These are phyloP conservation scores for Austrofundulus limnaeus DNA, from an alignment of 2,113 vertebrate genomes.

Conservation along the genomic window DNA sequence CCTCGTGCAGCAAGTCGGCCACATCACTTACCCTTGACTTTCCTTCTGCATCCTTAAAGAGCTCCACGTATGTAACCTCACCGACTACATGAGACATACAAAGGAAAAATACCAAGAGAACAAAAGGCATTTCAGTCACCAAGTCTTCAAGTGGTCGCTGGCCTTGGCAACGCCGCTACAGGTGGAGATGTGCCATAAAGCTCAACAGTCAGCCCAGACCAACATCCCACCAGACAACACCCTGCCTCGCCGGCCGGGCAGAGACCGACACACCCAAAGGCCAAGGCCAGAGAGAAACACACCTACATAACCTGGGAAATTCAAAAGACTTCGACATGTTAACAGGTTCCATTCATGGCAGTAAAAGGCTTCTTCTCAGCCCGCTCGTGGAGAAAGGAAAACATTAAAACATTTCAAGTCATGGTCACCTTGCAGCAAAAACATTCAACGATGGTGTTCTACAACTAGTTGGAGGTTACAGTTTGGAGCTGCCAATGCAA, in stretches of 20 bases:
- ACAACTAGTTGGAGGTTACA: slow-evolving; percentile 71
- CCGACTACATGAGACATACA: slow-evolving; percentile 99
- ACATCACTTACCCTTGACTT: slow-evolving; percentile 99
- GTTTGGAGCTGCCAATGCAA: slow-evolving; percentile 73
- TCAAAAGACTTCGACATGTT: slow-evolving; percentile 88
- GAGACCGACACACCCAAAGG: slow-evolving; percentile 91
- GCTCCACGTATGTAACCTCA: slow-evolving; percentile 99
- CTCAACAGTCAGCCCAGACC: slow-evolving; percentile 93
- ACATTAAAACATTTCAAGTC: slow-evolving; percentile 87
- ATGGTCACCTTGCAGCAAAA: slow-evolving; percentile 91
- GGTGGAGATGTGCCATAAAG: slow-evolving; percentile 94
- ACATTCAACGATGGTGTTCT: slow-evolving; percentile 69
- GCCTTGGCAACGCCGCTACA: slow-evolving; percentile 91
- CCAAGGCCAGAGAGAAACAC: slow-evolving; percentile 90
- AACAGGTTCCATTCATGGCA: slow-evolving; percentile 88
- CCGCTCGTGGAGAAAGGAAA: slow-evolving; percentile 82
- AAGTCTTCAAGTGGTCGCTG: slow-evolving; percentile 91
- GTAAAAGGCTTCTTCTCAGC: slow-evolving; percentile 82
- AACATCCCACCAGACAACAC: slow-evolving; percentile 92
- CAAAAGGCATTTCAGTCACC: slow-evolving; percentile 98
- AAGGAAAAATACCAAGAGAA: slow-evolving; percentile 99
- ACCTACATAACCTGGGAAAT: slow-evolving; percentile 90
- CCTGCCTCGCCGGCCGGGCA: slow-evolving; percentile 90
- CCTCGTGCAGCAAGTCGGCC: slow-evolving; percentile 94
- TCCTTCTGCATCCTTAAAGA: slow-evolving; percentile 99